phyloP scores from a whole-genome alignment of 2,888 invertebrate genomes.

The Phymatocera aterrima region DNA sequence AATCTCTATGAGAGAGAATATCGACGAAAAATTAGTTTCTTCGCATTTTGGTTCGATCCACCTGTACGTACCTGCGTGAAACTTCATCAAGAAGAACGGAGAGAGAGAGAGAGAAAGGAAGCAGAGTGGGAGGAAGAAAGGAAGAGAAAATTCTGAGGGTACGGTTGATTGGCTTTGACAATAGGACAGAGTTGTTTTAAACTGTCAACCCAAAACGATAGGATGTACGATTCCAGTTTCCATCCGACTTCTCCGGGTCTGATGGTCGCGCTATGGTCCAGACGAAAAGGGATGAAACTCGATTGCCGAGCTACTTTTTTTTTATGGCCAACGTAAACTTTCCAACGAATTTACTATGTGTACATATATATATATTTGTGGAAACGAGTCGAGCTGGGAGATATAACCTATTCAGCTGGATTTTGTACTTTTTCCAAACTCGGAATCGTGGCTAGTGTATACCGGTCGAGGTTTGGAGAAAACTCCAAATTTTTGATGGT shows the following conservation, averaged over 20 bases:
- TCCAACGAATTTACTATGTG: conserved; percentile 30
- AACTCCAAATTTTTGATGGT: too few species aligned
- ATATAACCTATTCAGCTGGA: background rate
- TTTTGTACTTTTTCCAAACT: background rate
- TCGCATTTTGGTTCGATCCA: too few species aligned
- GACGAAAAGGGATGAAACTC: conserved; percentile 10
- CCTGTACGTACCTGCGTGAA: too few species aligned
- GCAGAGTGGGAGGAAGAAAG: background rate
- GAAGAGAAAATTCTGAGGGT: background rate
- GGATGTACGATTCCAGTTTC: background rate
- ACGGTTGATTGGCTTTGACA: background rate
- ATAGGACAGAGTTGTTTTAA: conserved; percentile 2
- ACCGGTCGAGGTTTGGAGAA: too few species aligned
- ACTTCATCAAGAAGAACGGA: too few species aligned
- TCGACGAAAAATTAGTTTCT: too few species aligned
- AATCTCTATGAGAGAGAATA: too few species aligned
- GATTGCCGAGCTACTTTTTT: conserved; percentile 25
- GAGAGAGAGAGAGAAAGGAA: too few species aligned
- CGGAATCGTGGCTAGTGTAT: too few species aligned
- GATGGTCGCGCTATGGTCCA: background rate
- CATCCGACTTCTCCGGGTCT: conserved; percentile 15
- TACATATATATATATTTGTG: too few species aligned
- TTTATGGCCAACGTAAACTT: conserved; percentile 35
- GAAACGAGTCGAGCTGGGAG: background rate
- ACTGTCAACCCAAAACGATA: conserved; percentile 14